Evolutionary conservation across 1,140 invertebrate genomes (phyloP).

Genomic region (Drosophila malerkotliana): DNA sequence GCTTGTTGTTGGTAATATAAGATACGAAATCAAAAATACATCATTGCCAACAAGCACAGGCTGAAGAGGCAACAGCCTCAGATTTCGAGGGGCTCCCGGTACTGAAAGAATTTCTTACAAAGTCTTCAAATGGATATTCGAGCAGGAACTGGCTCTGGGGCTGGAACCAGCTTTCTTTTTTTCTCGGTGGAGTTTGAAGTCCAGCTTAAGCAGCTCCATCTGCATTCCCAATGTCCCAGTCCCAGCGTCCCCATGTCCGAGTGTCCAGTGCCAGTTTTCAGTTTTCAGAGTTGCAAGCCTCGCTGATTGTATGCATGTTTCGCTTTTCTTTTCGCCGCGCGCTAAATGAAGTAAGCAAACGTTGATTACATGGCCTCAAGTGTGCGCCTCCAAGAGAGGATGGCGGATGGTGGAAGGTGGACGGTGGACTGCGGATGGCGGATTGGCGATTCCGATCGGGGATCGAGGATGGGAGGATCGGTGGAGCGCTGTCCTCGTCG

Average conservation of each 20-base stretch:
- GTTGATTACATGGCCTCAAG: slow-evolving; percentile 82
- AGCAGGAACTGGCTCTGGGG: neutral
- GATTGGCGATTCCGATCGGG: slow-evolving; percentile 1
- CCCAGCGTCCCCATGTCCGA: neutral
- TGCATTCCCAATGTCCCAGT: slow-evolving; percentile 38
- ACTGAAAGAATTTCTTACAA: slow-evolving; percentile 3
- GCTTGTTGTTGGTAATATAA: slow-evolving; percentile 81
- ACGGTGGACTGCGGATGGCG: neutral
- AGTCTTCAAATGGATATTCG: neutral
- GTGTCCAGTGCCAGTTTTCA: slow-evolving; percentile 11
- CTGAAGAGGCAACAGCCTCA: slow-evolving; percentile 38
- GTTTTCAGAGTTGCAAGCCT: slow-evolving; percentile 32
- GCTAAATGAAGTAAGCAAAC: slow-evolving; percentile 83
- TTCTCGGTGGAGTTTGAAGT: slow-evolving; percentile 18
- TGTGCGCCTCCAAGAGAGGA: slow-evolving; percentile 63
- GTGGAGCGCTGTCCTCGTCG: slow-evolving; percentile 52
- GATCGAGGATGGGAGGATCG: neutral
- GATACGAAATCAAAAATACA: slow-evolving; percentile 83
- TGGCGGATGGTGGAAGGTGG: slow-evolving; percentile 10
- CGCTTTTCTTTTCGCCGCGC: slow-evolving; percentile 80
- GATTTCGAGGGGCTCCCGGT: slow-evolving; percentile 21
- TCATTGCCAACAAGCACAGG: slow-evolving; percentile 78
- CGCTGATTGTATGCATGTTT: slow-evolving; percentile 81
- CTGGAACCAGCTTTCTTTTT: neutral
- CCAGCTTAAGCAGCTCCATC: slow-evolving; percentile 54